Evolutionary conservation across 2,888 invertebrate species (phyloP), one percentile per base, ranked within the genome.

Genomic region (Caenorhabditis becei): DNA sequence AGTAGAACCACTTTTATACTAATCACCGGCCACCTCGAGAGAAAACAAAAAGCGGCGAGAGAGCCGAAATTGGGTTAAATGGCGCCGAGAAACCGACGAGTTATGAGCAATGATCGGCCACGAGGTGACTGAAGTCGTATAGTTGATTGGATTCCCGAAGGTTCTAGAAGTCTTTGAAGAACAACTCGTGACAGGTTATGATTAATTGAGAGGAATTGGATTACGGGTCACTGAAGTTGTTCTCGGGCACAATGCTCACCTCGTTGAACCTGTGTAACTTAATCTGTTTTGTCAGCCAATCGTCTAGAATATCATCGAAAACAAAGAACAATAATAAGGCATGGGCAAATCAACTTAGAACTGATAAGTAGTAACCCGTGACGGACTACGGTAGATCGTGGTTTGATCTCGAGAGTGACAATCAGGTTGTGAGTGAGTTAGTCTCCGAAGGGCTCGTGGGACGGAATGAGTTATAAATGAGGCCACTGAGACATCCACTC

Each of bases 61-160:
- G 18, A 20, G 18, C 5, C 32, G 20, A 35, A 58, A 58, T 58
- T 35, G 58, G 20, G 58, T 58, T 58, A 58, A 58, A 49, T 23
- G 2, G 49, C 18, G 49, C 14, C 41, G 54, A 54, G 16, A n/a
- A 28, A 54, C 16, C 24, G 28, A 10, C 4, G 10, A 26, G 54
- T 54, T 54, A 54, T 58, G 58, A 58, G 58, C 58, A 58, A 58
- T 35, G 37, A 58, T 54, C 54, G 28, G 28, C 56, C 58, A 58
- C 58, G 58, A 58, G 58, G 16, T 20, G 20, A 1, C 49, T 49
- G 41, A 41, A 49, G 24, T 53, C 58, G 58, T 58, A 58, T 58
- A 58, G 58, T 35, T 54, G 58, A 58, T 58, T 58, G 37, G 11
- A 58, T 58, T 58, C 20, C 14, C 10, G 58, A 35, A 23, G 5